phyloP scores from a whole-genome alignment of 92 coral and sea anemone species.

The Virgularia gustaviana region DNA sequence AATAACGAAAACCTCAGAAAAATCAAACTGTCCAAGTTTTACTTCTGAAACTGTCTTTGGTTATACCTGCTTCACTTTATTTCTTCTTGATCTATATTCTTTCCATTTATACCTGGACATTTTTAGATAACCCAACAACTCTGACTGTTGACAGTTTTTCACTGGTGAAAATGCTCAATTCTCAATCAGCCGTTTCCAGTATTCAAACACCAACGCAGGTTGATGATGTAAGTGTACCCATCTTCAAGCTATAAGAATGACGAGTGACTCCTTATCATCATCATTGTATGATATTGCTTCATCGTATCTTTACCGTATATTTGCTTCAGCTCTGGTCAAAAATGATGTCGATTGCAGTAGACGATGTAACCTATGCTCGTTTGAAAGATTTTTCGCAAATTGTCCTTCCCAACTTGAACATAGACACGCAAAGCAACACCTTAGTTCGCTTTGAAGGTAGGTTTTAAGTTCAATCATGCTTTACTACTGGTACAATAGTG shows the following conservation, averaged over 20 bases:
- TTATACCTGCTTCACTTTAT: too few relatives aligned
- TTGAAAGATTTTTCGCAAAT: constrained; percentile 1
- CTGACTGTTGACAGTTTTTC: constrained; percentile 19
- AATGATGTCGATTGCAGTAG: constrained; percentile 10
- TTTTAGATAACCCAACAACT: constrained; percentile 1
- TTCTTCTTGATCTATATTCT: too few relatives aligned
- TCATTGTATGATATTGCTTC: background rate
- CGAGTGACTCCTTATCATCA: too few relatives aligned
- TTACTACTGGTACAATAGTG: too few relatives aligned
- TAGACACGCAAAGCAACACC: background rate
- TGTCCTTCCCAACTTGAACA: constrained; percentile 14
- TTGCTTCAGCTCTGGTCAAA: constrained; percentile 16
- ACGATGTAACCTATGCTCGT: constrained; percentile 3
- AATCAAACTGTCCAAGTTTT: too few relatives aligned
- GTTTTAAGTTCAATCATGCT: background rate
- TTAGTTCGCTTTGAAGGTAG: constrained; percentile 25
- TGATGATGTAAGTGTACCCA: constrained; percentile 9
- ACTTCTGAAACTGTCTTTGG: too few relatives aligned
- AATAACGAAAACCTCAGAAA: too few relatives aligned
- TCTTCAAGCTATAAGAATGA: too few relatives aligned
- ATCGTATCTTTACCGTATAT: background rate
- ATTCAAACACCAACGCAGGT: background rate
- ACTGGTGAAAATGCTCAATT: constrained; percentile 1
- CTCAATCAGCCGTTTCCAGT: background rate
- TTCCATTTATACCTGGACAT: too few relatives aligned